phyloP scores from a whole-genome alignment of 2,113 vertebrate species.

The Saguinus imperator region DNA sequence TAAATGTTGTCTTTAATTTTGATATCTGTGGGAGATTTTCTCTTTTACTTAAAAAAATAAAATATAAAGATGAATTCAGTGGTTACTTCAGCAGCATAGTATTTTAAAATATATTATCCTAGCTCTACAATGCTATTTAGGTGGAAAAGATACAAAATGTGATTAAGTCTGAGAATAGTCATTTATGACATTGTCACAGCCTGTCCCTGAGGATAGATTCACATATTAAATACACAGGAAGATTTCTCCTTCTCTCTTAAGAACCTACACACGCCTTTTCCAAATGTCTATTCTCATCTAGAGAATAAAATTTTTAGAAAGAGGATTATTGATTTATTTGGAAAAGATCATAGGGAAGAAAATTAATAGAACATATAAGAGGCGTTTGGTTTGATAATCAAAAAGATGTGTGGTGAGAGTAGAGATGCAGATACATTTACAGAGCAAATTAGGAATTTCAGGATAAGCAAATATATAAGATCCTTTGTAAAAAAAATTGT shows the following conservation, averaged over 20 bases:
- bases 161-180: not conserved
- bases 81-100: not conserved
- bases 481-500: not conserved
- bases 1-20: not conserved
- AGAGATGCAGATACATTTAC: not conserved
- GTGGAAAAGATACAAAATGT: not conserved
- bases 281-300: not conserved
- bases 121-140: not conserved
- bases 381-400: not conserved
- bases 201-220: not conserved
- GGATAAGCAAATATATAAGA: not conserved
- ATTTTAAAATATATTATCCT: not conserved
- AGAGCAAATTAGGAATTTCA: not conserved
- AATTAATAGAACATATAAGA: not conserved
- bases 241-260: not conserved
- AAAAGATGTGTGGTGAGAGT: not conserved
- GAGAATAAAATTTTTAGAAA: not conserved
- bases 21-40: not conserved
- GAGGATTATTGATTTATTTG: not conserved
- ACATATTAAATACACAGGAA: not conserved
- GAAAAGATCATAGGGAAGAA: not conserved
- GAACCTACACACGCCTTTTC: not conserved
- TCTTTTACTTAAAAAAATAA: not conserved
- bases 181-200: not conserved
- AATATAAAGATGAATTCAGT: not conserved